Evolutionary conservation across 2,797 vertebrate species (phyloP).

Genomic region (Agapornis canus): DNA sequence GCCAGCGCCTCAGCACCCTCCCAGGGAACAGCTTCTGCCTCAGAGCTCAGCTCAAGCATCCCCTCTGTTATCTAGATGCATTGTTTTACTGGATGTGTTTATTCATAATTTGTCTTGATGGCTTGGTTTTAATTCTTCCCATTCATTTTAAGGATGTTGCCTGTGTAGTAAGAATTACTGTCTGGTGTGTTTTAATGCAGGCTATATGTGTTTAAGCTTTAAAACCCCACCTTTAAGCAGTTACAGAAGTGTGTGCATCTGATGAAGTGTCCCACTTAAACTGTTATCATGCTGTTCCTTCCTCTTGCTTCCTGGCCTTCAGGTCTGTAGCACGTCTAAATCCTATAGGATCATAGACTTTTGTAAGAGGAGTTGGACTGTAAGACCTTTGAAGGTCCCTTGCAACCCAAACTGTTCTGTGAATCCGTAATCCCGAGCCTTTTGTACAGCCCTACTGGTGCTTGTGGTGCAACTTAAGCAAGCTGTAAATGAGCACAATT

Average conservation of each 20-base stretch:
- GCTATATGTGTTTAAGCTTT: not conserved
- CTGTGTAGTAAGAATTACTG: not conserved
- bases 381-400: not conserved
- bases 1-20: not conserved
- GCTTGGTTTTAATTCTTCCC: not conserved
- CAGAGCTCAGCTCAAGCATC: not conserved
- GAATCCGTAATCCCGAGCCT: not conserved
- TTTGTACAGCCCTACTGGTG: not conserved
- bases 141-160: not conserved
- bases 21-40: no score
- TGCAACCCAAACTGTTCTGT: not conserved
- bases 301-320: not conserved
- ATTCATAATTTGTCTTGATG: not conserved
- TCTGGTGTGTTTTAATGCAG: not conserved
- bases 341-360: not conserved
- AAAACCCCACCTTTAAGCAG: not conserved
- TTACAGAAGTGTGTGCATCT: not conserved
- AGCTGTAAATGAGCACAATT: not conserved
- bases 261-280: not conserved
- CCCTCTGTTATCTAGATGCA: not conserved
- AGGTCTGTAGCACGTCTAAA: not conserved
- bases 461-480: not conserved
- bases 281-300: not conserved
- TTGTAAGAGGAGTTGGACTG: not conserved
- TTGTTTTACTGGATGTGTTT: not conserved